phyloP scores from a whole-genome alignment of 2,888 invertebrate species.

The Apodemia zela region DNA sequence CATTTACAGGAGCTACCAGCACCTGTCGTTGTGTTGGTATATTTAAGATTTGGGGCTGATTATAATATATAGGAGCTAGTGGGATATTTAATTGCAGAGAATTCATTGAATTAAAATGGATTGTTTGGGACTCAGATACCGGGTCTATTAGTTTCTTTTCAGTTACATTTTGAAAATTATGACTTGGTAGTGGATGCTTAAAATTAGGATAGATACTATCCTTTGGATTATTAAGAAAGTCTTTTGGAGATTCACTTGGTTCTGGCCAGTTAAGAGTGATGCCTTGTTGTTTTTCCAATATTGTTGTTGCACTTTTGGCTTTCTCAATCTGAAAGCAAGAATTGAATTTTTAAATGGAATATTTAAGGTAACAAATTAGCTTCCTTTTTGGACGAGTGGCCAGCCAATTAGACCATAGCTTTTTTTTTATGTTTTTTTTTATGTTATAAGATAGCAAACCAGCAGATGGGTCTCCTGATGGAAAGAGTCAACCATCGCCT shows the following conservation, averaged over 20 bases:
- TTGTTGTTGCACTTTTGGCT: slow-evolving; percentile 40
- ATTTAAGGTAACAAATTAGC: too few species aligned
- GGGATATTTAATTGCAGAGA: slow-evolving; percentile 39
- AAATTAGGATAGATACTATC: background rate
- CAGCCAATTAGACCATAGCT: too few species aligned
- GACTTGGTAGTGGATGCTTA: background rate
- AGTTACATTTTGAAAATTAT: background rate
- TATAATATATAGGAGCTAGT: slow-evolving; percentile 24
- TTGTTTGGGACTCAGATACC: background rate
- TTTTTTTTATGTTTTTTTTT: too few species aligned
- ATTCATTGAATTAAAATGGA: slow-evolving; percentile 29
- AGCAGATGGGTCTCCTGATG: too few species aligned
- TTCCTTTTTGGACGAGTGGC: too few species aligned
- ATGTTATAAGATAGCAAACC: too few species aligned
- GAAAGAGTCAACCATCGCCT: too few species aligned
- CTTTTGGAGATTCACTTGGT: slow-evolving; percentile 47
- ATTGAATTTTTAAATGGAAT: too few species aligned
- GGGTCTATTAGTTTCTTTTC: background rate
- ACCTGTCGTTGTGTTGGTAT: slow-evolving; percentile 13
- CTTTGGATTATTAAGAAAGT: slow-evolving; percentile 17
- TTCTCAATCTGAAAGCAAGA: slow-evolving; percentile 47
- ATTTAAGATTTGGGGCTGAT: background rate
- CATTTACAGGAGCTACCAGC: slow-evolving; percentile 28
- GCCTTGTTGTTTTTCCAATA: slow-evolving; percentile 31
- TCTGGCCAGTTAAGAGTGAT: slow-evolving; percentile 44